Evolutionary conservation across 35 echinoderm and acorn worm genomes (phyloP).

Genomic region (Chiridota heheva): DNA sequence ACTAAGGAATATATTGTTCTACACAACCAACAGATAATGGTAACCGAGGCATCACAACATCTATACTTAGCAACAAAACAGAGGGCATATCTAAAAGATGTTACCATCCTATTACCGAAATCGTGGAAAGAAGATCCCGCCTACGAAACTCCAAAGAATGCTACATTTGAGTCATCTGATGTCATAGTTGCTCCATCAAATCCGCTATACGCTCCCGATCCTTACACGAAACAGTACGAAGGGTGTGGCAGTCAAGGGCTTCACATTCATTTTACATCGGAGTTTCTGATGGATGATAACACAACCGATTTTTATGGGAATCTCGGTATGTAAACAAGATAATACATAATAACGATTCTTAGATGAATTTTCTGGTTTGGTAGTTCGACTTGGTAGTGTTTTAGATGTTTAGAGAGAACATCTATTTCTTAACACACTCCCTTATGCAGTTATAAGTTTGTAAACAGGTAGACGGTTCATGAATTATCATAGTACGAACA

Average conservation of each 20-base stretch:
- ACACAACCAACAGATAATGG: constrained; percentile 78
- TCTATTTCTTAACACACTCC: no score
- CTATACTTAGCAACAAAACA: constrained; percentile 73
- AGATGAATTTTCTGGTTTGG: no score
- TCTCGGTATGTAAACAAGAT: constrained; percentile 69
- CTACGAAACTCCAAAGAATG: constrained; percentile 45
- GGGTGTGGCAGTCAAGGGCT: constrained; percentile 68
- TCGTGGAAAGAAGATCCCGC: constrained; percentile 57
- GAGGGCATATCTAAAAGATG: constrained; percentile 65
- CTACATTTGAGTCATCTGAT: constrained; percentile 78
- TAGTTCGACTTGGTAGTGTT: no score
- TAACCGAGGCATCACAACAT: constrained; percentile 54
- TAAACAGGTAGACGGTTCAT: no score
- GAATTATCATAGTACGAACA: no score
- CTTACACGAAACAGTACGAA: constrained; percentile 76
- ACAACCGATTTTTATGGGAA: constrained; percentile 56
- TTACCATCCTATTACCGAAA: constrained; percentile 76
- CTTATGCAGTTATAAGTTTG: no score
- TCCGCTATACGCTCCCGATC: constrained; percentile 63
- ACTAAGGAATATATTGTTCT: no score
- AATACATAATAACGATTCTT: no score
- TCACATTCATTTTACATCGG: constrained; percentile 67
- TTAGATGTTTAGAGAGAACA: no score
- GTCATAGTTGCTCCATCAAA: constrained; percentile 76
- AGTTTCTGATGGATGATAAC: constrained; percentile 37